phyloP scores from a whole-genome alignment of 2,888 invertebrate species.

The Minunthozetes semirufus region DNA sequence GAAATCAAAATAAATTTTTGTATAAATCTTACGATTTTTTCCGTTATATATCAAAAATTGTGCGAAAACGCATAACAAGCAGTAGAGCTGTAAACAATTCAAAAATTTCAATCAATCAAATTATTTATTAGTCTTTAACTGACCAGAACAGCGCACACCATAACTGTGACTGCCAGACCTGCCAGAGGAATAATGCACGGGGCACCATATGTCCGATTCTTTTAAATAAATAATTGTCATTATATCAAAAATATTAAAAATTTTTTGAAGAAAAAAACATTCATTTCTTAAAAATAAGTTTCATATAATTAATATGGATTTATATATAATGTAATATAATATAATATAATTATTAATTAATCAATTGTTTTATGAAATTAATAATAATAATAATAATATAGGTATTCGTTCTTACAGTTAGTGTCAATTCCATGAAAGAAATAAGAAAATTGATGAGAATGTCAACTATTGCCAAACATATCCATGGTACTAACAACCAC shows the following conservation, averaged over 20 bases:
- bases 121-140: neutral
- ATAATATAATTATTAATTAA: too few species aligned
- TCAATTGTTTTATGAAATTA: too few species aligned
- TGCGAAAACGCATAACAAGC: conserved; percentile 29
- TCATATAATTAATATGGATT: too few species aligned
- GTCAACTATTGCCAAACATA: conserved; percentile 32
- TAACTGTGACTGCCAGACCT: conserved; percentile 21
- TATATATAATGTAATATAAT: too few species aligned
- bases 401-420: too few species aligned
- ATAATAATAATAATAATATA: neutral
- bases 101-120: neutral
- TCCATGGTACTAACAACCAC: conserved; percentile 35
- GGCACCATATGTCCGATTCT: conserved; percentile 29
- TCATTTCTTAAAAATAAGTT: too few species aligned
- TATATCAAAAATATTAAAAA: too few species aligned
- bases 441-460: conserved; percentile 31
- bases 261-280: too few species aligned
- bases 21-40: conserved; percentile 17
- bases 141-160: conserved; percentile 30
- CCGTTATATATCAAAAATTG: conserved; percentile 27
- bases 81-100: neutral
- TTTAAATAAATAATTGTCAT: too few species aligned
- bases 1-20: neutral
- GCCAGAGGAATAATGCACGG: conserved; percentile 26
- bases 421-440: conserved; percentile 32